Conservation (phyloP, 1,140 invertebrate species). For the Drosophila asahinai region DNA sequence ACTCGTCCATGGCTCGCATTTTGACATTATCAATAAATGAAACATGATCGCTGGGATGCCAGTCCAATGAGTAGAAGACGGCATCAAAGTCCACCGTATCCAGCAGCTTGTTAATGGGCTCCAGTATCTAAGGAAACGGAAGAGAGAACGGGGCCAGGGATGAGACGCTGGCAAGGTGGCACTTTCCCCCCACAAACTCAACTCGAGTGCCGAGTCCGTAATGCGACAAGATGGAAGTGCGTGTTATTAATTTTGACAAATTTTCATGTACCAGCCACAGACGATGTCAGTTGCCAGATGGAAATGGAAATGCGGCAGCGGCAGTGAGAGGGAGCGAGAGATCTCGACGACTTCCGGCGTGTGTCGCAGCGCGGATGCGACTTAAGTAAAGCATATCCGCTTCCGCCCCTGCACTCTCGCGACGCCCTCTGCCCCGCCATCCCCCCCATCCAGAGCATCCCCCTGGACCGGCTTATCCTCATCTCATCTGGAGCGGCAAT, state of each 20-base stretch:
- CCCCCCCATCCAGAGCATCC: constrained; percentile 63
- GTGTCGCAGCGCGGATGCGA: constrained; percentile 78
- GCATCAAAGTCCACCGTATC: constrained; percentile 94
- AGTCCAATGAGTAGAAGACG: constrained; percentile 98
- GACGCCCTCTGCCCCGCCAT: not conserved
- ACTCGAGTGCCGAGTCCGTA: constrained; percentile 58
- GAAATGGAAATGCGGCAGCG: constrained; percentile 34
- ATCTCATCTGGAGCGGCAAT: constrained; percentile 67
- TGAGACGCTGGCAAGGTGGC: constrained; percentile 11
- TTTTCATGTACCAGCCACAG: constrained; percentile 69
- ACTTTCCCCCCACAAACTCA: constrained; percentile 29
- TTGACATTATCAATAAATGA: constrained; percentile 97
- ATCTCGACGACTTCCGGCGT: constrained; percentile 77
- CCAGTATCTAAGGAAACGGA: constrained; percentile 88
- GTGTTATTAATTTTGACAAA: constrained; percentile 85
- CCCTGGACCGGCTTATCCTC: constrained; percentile 29
- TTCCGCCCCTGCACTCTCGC: constrained; percentile 65
- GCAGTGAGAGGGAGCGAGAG: constrained; percentile 16
- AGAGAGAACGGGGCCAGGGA: not conserved
- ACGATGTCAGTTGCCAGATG: constrained; percentile 58
- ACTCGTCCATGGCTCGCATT: constrained; percentile 88
- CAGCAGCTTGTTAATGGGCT: constrained; percentile 96
- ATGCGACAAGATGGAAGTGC: constrained; percentile 74
- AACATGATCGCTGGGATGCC: constrained; percentile 98
- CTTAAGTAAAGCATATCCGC: constrained; percentile 84